These are phyloP conservation scores for Sphaeridia pumilis DNA, from an alignment of 2,888 invertebrate genomes.

Conservation along the genomic window DNA sequence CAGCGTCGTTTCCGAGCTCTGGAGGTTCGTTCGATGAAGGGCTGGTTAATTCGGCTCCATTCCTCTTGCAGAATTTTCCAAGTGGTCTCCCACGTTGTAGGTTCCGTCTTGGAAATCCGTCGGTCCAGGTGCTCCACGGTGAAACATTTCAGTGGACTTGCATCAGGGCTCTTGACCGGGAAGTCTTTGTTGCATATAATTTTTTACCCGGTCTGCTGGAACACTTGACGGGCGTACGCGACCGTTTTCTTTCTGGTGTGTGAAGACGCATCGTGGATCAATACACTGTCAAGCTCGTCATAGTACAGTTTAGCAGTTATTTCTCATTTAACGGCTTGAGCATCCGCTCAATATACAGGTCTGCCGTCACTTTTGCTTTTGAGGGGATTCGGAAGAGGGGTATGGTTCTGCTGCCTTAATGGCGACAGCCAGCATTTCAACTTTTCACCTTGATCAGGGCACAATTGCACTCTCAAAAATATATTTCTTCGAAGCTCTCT, in stretches of 20 bases:
- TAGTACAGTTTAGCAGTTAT: slow-evolving; percentile 12
- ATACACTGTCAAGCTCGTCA: slow-evolving; percentile 11
- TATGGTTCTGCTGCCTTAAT: slow-evolving; percentile 12
- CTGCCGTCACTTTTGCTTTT: slow-evolving; percentile 18
- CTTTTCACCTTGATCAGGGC: too few species aligned
- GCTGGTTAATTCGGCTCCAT: slow-evolving; percentile 3
- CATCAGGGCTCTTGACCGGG: slow-evolving; percentile 13
- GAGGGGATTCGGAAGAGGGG: slow-evolving; percentile 15
- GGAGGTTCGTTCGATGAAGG: background rate
- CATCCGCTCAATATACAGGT: slow-evolving; percentile 12
- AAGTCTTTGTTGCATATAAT: slow-evolving; percentile 8
- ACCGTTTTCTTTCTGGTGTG: slow-evolving; percentile 11
- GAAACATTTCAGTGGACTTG: slow-evolving; percentile 8
- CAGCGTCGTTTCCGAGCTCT: slow-evolving; percentile 6
- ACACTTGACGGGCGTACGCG: slow-evolving; percentile 6
- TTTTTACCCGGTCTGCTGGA: slow-evolving; percentile 2
- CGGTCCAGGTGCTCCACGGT: slow-evolving; percentile 12
- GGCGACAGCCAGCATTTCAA: slow-evolving; percentile 19
- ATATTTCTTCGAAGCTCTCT: too few species aligned
- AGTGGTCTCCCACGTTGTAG: background rate
- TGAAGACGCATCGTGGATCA: slow-evolving; percentile 11
- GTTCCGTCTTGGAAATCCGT: background rate
- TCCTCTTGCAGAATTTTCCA: slow-evolving; percentile 11
- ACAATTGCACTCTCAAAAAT: too few species aligned
- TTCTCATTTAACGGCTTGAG: slow-evolving; percentile 11